phyloP scores from a whole-genome alignment of 2,113 vertebrate genomes.

The Calyptommatus sinebrachiatus region DNA sequence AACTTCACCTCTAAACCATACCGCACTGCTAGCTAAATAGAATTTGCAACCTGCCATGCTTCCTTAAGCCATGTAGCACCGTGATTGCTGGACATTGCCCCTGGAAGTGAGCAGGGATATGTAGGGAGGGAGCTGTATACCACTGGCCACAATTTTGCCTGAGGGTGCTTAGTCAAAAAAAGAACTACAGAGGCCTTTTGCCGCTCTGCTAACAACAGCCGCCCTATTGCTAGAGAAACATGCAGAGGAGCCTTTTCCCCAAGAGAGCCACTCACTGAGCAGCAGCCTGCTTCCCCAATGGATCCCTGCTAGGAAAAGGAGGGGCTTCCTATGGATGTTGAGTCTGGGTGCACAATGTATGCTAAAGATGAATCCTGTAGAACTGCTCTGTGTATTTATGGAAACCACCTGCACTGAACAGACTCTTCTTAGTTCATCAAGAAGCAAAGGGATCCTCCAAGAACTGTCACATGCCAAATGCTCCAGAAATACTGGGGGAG shows the following conservation, averaged over 20 bases:
- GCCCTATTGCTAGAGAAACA: too few relatives aligned
- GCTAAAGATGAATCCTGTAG: not conserved
- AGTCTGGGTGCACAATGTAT: too few relatives aligned
- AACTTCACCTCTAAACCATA: too few relatives aligned
- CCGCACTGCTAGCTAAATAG: too few relatives aligned
- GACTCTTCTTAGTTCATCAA: conserved; percentile 53
- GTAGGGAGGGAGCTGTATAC: too few relatives aligned
- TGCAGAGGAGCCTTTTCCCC: too few relatives aligned
- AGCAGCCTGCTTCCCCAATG: too few relatives aligned
- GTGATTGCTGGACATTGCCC: not conserved
- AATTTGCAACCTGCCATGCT: not conserved
- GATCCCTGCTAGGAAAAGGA: not conserved
- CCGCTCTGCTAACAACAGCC: not conserved
- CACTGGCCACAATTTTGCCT: not conserved
- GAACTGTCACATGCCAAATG: conserved; percentile 52
- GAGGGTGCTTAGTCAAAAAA: not conserved
- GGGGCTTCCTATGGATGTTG: too few relatives aligned
- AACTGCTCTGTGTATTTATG: not conserved
- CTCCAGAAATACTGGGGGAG: not conserved
- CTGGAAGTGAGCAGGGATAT: not conserved
- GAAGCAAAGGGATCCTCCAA: conserved; percentile 41
- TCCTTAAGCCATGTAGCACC: not conserved
- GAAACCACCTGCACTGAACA: conserved; percentile 52
- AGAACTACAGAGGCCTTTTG: too few relatives aligned
- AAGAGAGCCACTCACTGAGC: not conserved